Evolutionary conservation across 2,113 vertebrate genomes (phyloP), one percentile per base, ranked within the genome.

Genomic region (Symphodus melops): DNA sequence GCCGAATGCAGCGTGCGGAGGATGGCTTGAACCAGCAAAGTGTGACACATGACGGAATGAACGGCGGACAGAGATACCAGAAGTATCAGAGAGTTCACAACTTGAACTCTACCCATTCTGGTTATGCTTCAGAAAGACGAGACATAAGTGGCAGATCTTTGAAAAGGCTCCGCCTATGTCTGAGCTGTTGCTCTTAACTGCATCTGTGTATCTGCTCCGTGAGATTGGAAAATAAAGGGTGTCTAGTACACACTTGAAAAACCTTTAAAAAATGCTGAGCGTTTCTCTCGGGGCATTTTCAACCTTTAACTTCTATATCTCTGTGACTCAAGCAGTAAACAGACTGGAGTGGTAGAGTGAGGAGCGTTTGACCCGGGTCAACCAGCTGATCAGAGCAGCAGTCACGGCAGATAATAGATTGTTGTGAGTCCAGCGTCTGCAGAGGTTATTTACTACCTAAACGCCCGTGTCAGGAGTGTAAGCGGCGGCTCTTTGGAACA

Each of bases 371-470:
- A 68, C 78, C 80, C 1, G 17, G n/a, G 71, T 75, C 49, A 14
- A 20, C 9, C 39, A 54, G 66, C 62, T 41, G 68, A 68, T 80
- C 70, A 14, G 68, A 56, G 53, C 67, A 13, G 23, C 77, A 52
- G 66, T 64, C 55, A 10, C 58, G 23, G 5, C 62, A 62, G 49
- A 23, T 88, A 79, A 79, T 81, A 71, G 82, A 79, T 61, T 41
- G 72, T 53, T 79, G 77, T 77, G 72, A 36, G 61, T 73, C 9
- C 33, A 19, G 46, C 58, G 49, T 79, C 82, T 58, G 52, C 23
- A 8, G 33, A 23, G 74, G 68, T 68, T 79, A 83, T 77, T 83
- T 83, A 81, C 62, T 70, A 64, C 59, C 41, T n/a, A n/a, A 48
- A 23, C 62, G 55, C 37, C 64, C 54, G 14, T 68, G 59, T 7